A percentile compares a stretch with the other conserved stretches of the same genome.
Evolutionary conservation across 2,113 vertebrate species (phyloP).

Genomic region (Sinocyclocheilus rhinocerous): DNA sequence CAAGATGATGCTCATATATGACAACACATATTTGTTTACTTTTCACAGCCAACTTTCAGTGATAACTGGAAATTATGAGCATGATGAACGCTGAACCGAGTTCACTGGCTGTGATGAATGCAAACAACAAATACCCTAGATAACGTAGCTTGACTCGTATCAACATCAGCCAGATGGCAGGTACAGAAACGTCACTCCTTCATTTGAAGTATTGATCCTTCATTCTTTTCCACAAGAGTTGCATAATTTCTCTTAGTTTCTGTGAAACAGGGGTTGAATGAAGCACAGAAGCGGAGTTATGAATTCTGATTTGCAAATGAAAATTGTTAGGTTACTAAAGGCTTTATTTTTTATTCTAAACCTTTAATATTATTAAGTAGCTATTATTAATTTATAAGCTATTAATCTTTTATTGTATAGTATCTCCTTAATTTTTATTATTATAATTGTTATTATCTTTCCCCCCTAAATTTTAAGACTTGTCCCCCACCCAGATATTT

Average conservation of each 20-base stretch:
- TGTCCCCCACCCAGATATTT: too few relatives aligned
- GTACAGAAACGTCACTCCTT: conserved; percentile 3
- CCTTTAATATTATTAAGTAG: too few relatives aligned
- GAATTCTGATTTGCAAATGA: neutral
- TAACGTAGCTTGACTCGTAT: neutral
- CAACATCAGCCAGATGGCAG: conserved; percentile 19
- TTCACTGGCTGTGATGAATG: neutral
- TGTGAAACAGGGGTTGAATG: neutral
- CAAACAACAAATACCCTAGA: neutral
- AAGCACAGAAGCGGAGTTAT: neutral
- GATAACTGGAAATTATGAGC: neutral
- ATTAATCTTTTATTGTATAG: too few relatives aligned
- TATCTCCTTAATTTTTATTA: too few relatives aligned
- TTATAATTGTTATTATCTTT: too few relatives aligned
- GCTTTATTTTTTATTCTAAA: too few relatives aligned
- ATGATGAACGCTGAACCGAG: neutral
- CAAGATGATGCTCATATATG: neutral
- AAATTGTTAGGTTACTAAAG: too few relatives aligned
- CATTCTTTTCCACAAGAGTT: neutral
- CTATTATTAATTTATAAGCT: too few relatives aligned
- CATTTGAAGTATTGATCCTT: neutral
- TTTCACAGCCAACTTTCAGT: neutral
- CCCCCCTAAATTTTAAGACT: too few relatives aligned
- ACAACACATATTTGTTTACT: neutral
- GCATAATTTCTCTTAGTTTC: conserved; percentile 3